Percentiles rank a stretch among this genome's conserved stretches.
These are phyloP conservation scores for Zonitis immaculata DNA, from an alignment of 2,888 invertebrate genomes.

Conservation along the genomic window DNA sequence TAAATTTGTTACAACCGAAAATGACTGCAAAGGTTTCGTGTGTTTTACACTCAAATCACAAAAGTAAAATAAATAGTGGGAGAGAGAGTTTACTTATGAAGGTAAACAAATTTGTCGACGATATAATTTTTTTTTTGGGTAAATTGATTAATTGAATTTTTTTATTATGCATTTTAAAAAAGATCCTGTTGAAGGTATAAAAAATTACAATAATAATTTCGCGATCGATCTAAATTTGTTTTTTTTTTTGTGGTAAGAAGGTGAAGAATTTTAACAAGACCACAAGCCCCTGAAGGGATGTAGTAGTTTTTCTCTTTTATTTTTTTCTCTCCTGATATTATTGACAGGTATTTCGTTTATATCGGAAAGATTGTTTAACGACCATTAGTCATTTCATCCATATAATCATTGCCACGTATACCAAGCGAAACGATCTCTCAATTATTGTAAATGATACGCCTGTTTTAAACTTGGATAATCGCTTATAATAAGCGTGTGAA, in stretches of 20 bases:
- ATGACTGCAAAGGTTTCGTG: neutral
- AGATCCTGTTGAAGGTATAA: neutral
- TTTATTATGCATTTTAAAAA: neutral
- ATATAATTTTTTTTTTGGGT: no score
- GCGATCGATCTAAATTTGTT: slow-evolving; percentile 12
- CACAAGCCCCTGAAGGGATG: slow-evolving; percentile 18
- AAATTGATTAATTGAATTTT: neutral
- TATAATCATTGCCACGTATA: slow-evolving; percentile 31
- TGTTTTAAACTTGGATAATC: slow-evolving; percentile 17
- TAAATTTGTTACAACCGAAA: neutral
- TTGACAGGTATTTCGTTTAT: slow-evolving; percentile 21
- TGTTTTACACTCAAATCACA: neutral
- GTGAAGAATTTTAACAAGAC: slow-evolving; percentile 33
- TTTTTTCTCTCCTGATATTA: slow-evolving; percentile 9
- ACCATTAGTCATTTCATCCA: slow-evolving; percentile 34
- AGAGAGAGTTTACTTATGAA: no score
- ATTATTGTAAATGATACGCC: slow-evolving; percentile 31
- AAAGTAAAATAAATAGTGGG: no score
- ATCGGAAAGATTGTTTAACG: slow-evolving; percentile 27
- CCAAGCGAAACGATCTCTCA: slow-evolving; percentile 29
- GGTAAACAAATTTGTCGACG: no score
- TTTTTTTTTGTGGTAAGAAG: slow-evolving; percentile 18
- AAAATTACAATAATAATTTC: slow-evolving; percentile 16
- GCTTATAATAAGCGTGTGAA: slow-evolving; percentile 24
- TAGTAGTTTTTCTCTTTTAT: neutral